Evolutionary conservation across 2,113 vertebrate species (phyloP), one percentile per base, ranked within the genome.

Genomic region (Nanorana parkeri): DNA sequence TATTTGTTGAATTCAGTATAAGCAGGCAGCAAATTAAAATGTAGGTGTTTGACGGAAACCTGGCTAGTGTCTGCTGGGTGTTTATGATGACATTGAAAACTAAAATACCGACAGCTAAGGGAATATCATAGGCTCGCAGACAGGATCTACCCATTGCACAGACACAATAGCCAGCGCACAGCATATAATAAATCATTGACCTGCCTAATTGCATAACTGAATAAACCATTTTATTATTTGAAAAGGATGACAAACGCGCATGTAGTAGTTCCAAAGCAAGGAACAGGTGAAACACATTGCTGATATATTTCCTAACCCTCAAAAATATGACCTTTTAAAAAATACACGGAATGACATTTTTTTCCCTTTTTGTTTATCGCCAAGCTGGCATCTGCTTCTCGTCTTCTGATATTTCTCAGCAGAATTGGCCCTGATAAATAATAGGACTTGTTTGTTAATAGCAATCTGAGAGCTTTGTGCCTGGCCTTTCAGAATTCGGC

Each of bases 241-340:
- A 76, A 73, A 24, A 26, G 72, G 80, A 67, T 76, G 72, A 75
- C 71, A 83, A 60, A 26, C 32, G 71, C 28, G 60, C 23, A 24
- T 66, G 69, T 73, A 74, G 60, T 23, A 5, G 69, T 56, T 56
- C 51, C 47, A 32, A 58, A 41, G 51, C 63, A 76, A 21, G 20
- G 71, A 83, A 83, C 71, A 83, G 72, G 71, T 76, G 63, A 83
- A 75, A 76, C 15, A 11, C 29, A 72, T 67, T 51, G 51, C 71
- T 83, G 32, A 67, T 76, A 75, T 82, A 47, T 76, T 83, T 76
- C 51, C 63, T 65, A 41, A 41, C 71, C 51, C 72, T 76, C 41
- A 76, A 74, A 83, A 66, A 76, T 76, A 29, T 83, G 80, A 83
- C 80, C 80, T 83, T 83, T 83, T 83, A 60, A 28, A 76, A 68